Base-by-base conservation (phyloP, 2,888 invertebrate species). In the Aphidoletes aphidimyza region DNA sequence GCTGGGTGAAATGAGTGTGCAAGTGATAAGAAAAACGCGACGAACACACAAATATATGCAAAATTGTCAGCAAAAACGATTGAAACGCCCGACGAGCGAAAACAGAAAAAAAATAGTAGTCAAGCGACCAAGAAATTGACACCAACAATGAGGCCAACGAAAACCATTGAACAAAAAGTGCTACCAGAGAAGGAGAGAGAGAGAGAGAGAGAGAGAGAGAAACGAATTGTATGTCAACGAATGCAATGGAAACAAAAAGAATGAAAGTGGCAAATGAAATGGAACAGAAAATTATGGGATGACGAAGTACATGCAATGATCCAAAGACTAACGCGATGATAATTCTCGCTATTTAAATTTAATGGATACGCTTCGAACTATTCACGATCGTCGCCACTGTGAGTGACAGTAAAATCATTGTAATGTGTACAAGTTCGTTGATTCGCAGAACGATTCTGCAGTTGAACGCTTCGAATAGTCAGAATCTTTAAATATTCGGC, bases 301-400 rank as follows among this genome's bases (percentile, higher is more conserved):
- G n/a, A n/a, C n/a, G n/a, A 54, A 54, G 54, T 22, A 54, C 54
- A 54, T 54, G 54, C 54, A 22, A 54, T 14, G 22, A 22, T 22
- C 54, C 22, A 14, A 3, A 54, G 22, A 3, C 69, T 30, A 69
- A 69, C 2, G 30, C 69, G 69, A 17, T 69, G 34, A 30, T 69
- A 69, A 69, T 69, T 69, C 30, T 69, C n/a, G 30, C 26, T 11
- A 69, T 69, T 69, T 69, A 69, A 69, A 69, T 69, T 69, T 69
- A 69, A 69, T 69, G 69, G 69, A 14, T 54, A 54, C 22, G 54
- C 1, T 54, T 54, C 6, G 54, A 54, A 26, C n/a, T 54, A 22
- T 54, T 26, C 54, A 22, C 69, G 8, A 30, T 69, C 30, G 26
- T 30, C 17, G 54, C 30, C 69, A 30, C 1, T n/a, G 3, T 69